Evolutionary conservation across 2,797 vertebrate species (phyloP), one percentile per base, ranked within the genome.

Genomic region (Lindbergichthys nudifrons): DNA sequence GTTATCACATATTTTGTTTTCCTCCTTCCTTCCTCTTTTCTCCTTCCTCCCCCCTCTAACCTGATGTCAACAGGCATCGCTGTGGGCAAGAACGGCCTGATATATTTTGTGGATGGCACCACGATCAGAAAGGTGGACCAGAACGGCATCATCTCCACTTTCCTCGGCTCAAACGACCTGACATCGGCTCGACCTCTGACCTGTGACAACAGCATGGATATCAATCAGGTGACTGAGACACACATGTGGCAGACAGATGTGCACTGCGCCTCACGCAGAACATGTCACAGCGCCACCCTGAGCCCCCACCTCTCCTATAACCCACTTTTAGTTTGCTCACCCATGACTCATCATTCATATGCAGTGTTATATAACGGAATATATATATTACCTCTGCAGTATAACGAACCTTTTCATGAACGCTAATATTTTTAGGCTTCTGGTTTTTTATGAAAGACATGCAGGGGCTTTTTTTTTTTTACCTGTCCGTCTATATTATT

Each of bases 21-120:
- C 5, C 54, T 53, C 42, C 32, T 42, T 65, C 26, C 46, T 14
- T 11, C 9, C 6, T 0, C 7, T 9, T 12, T 9, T 7, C 66
- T 32, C 57, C 65, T 15, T 3, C 16, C 50, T 50, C 61, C 52
- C 42, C 36, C 18, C 30, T 14, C 43, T 48, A 3, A 57, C 73
- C 50, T 73, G 70, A 45, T 76, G 78, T 84, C 78, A 75, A 75
- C 92, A 99, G 98, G 98, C 87, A 96, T 99, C 80, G 95, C 97
- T 0, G 91, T 99, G 23, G 97, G 99, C 90, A 98, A 97, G 91
- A 98, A 96, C 0, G 98, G 98, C 70, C 90, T 99, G 84, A 97
- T 99, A 90, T 99, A 97, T 93, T 99, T 99, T 52, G 97, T 99
- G 19, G 98, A 99, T 42, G 98, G 98, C 73, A 98, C 97, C 58